Evolutionary conservation across 2,113 vertebrate genomes (phyloP).

Genomic region (Calidris pugnax): DNA sequence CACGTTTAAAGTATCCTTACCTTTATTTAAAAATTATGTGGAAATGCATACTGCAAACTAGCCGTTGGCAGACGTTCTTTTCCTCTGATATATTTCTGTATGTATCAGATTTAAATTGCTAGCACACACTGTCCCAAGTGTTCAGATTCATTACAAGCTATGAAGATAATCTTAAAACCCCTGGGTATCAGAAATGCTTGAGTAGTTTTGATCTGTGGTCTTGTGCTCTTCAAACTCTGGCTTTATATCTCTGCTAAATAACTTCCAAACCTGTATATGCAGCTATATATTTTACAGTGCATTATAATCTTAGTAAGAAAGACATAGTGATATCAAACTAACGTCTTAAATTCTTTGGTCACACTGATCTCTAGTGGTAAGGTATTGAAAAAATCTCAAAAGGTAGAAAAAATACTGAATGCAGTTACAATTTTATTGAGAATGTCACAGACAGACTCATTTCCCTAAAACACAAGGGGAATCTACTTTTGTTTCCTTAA

Average conservation of each 20-base stretch:
- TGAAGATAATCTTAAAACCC: constrained; percentile 15
- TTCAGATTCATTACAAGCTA: constrained; percentile 11
- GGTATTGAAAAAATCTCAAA: not conserved
- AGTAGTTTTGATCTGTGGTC: constrained; percentile 20
- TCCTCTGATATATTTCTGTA: not conserved
- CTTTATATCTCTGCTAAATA: constrained; percentile 46
- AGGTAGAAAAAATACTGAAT: not conserved
- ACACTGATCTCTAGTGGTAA: constrained; percentile 75
- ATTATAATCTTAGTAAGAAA: constrained; percentile 35
- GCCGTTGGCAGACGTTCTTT: not conserved
- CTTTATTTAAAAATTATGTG: not conserved
- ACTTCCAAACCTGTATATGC: constrained; percentile 27
- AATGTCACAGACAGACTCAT: not conserved
- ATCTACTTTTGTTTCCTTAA: not conserved
- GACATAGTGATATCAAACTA: not conserved
- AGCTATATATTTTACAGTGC: constrained; percentile 6
- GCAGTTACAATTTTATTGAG: not conserved
- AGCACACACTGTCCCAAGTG: not conserved
- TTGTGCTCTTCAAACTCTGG: not conserved
- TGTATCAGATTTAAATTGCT: not conserved
- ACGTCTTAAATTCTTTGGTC: constrained; percentile 66
- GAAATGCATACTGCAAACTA: not conserved
- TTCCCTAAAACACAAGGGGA: not conserved
- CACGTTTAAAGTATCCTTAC: not conserved
- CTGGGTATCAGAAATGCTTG: constrained; percentile 14